phyloP scores from a whole-genome alignment of 2,113 vertebrate genomes.

The Crotalus tigris region DNA sequence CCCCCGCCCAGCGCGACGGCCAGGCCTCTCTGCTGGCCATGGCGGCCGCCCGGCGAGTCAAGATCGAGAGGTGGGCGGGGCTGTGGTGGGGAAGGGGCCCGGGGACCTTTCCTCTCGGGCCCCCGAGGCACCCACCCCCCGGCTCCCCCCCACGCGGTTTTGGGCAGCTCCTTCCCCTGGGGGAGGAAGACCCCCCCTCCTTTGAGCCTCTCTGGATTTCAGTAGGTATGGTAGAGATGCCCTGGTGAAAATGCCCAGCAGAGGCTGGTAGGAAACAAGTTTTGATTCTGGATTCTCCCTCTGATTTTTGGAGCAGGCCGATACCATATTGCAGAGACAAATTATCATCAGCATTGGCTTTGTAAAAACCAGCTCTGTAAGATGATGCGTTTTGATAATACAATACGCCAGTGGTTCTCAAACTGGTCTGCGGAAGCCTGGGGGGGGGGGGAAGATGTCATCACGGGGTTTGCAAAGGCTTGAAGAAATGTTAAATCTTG shows the following conservation, averaged over 20 bases:
- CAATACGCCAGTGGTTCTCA: not conserved
- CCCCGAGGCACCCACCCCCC: too few relatives aligned
- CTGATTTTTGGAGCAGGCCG: not conserved
- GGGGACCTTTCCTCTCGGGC: not conserved
- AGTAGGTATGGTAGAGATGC: not conserved
- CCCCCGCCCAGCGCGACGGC: not conserved
- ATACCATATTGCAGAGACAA: not conserved
- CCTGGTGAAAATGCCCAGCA: not conserved
- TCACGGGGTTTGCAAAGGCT: not conserved
- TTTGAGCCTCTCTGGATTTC: not conserved
- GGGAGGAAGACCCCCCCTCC: not conserved
- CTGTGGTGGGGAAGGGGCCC: not conserved
- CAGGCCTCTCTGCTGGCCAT: slow-evolving; percentile 72
- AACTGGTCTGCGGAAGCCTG: not conserved
- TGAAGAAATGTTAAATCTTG: not conserved
- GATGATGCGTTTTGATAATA: not conserved
- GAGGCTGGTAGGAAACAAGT: not conserved
- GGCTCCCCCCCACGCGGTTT: not conserved
- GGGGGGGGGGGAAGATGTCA: not conserved
- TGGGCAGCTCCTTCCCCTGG: not conserved
- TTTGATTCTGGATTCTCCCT: not conserved
- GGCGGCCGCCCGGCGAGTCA: slow-evolving; percentile 83
- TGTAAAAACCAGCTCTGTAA: not conserved
- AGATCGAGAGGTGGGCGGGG: slow-evolving; percentile 63
- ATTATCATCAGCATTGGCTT: not conserved